Conservation (phyloP, 2,113 vertebrate genomes). For the Riparia riparia region DNA sequence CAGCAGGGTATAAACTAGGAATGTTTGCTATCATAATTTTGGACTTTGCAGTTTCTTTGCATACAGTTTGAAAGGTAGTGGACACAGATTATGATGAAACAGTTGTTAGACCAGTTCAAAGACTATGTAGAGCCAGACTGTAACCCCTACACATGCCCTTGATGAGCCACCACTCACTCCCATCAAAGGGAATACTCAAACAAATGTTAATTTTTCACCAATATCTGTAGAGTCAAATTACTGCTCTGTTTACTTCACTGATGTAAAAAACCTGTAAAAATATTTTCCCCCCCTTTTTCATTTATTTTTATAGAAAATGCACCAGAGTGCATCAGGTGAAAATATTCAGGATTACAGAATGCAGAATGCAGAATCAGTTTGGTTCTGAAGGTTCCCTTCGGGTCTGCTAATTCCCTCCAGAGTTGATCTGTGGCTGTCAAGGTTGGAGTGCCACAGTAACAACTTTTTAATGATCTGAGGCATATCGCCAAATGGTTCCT, state of each 20-base stretch:
- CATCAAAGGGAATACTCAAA: not conserved
- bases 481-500: conserved; percentile 31
- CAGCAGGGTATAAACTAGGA: not conserved
- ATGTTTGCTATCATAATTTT: not conserved
- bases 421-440: not conserved
- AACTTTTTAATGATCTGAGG: conserved; percentile 58
- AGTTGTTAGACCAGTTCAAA: not conserved
- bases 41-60: not conserved
- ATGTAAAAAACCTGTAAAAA: not conserved
- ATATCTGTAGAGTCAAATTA: not conserved
- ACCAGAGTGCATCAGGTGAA: not conserved
- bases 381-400: not conserved
- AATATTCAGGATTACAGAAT: not conserved
- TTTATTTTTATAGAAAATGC: not conserved
- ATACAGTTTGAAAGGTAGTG: not conserved
- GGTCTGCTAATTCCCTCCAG: not conserved
- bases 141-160: not conserved
- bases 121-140: not conserved
- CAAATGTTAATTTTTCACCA: not conserved
- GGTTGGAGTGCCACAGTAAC: conserved; percentile 31
- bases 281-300: fast-evolving
- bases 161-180: not conserved
- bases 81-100: not conserved
- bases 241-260: not conserved
- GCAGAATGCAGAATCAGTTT: not conserved